Evolutionary conservation across 2,888 invertebrate species (phyloP), one percentile per base, ranked within the genome.

Genomic region (Perizoma affinitatum): DNA sequence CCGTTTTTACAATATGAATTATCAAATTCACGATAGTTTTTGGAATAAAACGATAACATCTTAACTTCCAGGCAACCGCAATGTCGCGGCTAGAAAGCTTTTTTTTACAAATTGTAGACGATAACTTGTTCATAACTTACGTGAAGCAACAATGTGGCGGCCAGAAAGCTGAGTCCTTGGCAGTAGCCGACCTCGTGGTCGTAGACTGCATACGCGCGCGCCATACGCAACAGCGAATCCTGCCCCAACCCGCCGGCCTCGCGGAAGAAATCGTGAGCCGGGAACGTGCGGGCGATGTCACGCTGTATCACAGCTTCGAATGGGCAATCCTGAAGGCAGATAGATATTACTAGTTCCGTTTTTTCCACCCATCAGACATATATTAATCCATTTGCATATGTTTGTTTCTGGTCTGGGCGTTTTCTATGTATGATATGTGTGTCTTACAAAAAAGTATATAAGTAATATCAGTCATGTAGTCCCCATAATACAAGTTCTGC

Each of bases 121-220:
- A 63, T 54, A 61, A 50, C 40, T 36, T 56, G 6, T 38, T 38
- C 7, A 40, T 38, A 11, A 94, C 96, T 95, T 86, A 99, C 99
- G 85, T 99, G 99, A 66, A 99, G 92, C 38, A 99, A 92, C 59
- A 99, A 93, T 54, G 99, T 98, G 65, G 99, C 99, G 42, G 98
- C 98, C 43, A 99, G 93, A 87, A 99, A 99, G 86, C 99, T 99
- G 63, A 99, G 94, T 5, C 99, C 99, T 90, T 99, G 99, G 84
- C 99, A 99, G 90, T 99, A 99, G 58, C 98, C 98, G 65, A 99
- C 98, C 92, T 99, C 99, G 61, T 96, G 96, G 84, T 99, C 99
- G 85, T 98, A 97, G 6, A 99, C 97, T 3, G 99, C 98, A 89
- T 99, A 99, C 0, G 99, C 99, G 84, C 98, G 97, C 82, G 98